A percentile compares a stretch with the other conserved stretches of the same genome.
phyloP scores from a whole-genome alignment of 1,140 invertebrate genomes.

The Sarcophaga bullata region DNA sequence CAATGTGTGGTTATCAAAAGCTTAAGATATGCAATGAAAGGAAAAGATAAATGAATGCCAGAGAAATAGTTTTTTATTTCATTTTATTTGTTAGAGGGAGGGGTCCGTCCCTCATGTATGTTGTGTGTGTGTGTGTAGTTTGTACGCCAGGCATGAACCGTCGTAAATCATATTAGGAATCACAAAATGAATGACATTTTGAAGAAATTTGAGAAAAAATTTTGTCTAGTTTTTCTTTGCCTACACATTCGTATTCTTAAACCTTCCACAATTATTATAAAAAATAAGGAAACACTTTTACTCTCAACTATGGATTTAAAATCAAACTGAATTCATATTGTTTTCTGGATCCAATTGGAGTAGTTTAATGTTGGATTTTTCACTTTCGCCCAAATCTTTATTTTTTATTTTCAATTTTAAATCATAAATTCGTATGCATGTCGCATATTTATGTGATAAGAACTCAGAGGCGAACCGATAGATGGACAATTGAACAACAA shows the following conservation, averaged over 20 bases:
- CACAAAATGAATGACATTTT: no score
- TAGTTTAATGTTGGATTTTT: neutral
- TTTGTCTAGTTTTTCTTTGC: no score
- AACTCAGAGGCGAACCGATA: neutral
- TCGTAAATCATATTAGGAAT: neutral
- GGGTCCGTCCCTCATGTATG: no score
- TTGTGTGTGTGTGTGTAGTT: constrained; percentile 9
- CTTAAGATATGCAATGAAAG: neutral
- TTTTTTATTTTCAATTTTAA: constrained; percentile 25
- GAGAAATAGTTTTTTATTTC: neutral
- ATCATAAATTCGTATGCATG: constrained; percentile 34
- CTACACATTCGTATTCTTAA: no score
- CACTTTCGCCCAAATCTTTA: constrained; percentile 32
- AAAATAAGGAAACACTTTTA: constrained; percentile 28
- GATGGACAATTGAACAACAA: neutral
- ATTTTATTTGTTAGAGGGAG: no score
- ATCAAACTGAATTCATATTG: neutral
- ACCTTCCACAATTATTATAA: neutral
- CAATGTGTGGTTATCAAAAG: no score
- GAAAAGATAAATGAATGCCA: neutral
- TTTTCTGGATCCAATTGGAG: neutral
- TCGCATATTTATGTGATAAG: constrained; percentile 17
- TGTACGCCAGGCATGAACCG: neutral
- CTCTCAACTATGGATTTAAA: constrained; percentile 14
- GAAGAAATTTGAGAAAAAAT: no score